Evolutionary conservation across 2,888 invertebrate genomes (phyloP).

Genomic region (Tubulanus polymorphus): DNA sequence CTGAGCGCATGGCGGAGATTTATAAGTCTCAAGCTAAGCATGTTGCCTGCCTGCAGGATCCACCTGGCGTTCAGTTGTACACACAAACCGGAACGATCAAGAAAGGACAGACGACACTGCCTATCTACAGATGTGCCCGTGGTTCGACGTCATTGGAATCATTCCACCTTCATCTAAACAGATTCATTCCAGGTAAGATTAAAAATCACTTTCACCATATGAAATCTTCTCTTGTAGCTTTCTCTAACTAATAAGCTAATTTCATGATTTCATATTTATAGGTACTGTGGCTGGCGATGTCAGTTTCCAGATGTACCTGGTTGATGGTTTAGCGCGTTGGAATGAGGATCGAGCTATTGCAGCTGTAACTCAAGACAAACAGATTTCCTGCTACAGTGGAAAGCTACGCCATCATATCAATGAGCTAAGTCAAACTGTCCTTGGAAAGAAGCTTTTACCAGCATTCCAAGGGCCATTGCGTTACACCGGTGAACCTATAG

Average conservation of each 20-base stretch:
- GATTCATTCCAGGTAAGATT: slow-evolving; percentile 22
- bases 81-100: slow-evolving; percentile 14
- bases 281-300: slow-evolving; percentile 19
- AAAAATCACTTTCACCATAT: too few relatives aligned
- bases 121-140: slow-evolving; percentile 25
- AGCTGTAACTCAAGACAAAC: neutral
- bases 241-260: neutral
- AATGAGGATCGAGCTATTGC: slow-evolving; percentile 19
- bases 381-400: slow-evolving; percentile 11
- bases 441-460: slow-evolving; percentile 11
- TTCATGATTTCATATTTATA: slow-evolving; percentile 7
- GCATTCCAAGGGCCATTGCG: slow-evolving; percentile 9
- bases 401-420: slow-evolving; percentile 14
- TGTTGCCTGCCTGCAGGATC: slow-evolving; percentile 23
- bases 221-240: too few relatives aligned
- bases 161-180: slow-evolving; percentile 26
- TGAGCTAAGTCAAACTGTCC: slow-evolving; percentile 7
- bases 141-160: slow-evolving; percentile 28
- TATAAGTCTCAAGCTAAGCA: slow-evolving; percentile 21
- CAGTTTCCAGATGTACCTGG: slow-evolving; percentile 22
- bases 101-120: slow-evolving; percentile 24
- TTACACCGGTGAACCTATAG: slow-evolving; percentile 21
- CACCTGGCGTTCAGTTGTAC: slow-evolving; percentile 19
- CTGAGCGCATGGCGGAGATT: slow-evolving; percentile 16
- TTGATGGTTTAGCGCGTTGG: slow-evolving; percentile 21